A percentile compares a stretch with the other conserved stretches of the same genome.
These are phyloP conservation scores for Drosophila mauritiana DNA, from an alignment of 1,140 invertebrate species.

Conservation along the genomic window DNA sequence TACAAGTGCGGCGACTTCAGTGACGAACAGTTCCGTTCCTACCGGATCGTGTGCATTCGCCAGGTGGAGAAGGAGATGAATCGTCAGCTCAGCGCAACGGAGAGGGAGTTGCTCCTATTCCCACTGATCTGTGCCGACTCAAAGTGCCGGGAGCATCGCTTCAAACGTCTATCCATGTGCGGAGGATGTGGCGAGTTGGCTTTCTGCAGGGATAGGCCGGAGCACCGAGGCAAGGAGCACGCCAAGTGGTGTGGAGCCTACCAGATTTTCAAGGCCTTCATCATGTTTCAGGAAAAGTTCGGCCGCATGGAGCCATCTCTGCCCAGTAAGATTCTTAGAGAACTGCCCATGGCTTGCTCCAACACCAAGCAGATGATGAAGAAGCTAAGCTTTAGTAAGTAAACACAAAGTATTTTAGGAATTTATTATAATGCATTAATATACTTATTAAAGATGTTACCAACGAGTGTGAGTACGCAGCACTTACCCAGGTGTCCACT, in stretches of 20 bases:
- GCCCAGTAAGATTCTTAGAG: conserved; percentile 85
- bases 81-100: conserved; percentile 87
- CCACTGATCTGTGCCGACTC: conserved; percentile 87
- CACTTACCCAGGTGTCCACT: conserved; percentile 88
- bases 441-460: conserved; percentile 66
- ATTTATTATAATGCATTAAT: too few species aligned
- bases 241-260: conserved; percentile 86
- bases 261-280: conserved; percentile 85
- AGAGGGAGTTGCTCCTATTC: conserved; percentile 89
- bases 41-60: conserved; percentile 87
- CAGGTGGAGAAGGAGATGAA: conserved; percentile 87
- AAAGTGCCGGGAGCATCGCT: conserved; percentile 85
- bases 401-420: too few species aligned
- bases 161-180: conserved; percentile 85
- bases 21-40: conserved; percentile 87
- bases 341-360: conserved; percentile 59
- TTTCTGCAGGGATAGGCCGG: conserved; percentile 85
- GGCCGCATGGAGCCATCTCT: conserved; percentile 86
- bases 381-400: conserved; percentile 61
- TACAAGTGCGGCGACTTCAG: conserved; percentile 85
- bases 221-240: conserved; percentile 85
- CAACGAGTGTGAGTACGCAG: conserved; percentile 87
- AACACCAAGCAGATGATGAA: conserved; percentile 63
- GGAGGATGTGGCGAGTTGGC: conserved; percentile 86
- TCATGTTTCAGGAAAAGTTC: conserved; percentile 85